A percentile compares a stretch with the other conserved stretches of the same genome.
Evolutionary conservation across 2,113 vertebrate genomes (phyloP).

Genomic region (Sceloporus undulatus): DNA sequence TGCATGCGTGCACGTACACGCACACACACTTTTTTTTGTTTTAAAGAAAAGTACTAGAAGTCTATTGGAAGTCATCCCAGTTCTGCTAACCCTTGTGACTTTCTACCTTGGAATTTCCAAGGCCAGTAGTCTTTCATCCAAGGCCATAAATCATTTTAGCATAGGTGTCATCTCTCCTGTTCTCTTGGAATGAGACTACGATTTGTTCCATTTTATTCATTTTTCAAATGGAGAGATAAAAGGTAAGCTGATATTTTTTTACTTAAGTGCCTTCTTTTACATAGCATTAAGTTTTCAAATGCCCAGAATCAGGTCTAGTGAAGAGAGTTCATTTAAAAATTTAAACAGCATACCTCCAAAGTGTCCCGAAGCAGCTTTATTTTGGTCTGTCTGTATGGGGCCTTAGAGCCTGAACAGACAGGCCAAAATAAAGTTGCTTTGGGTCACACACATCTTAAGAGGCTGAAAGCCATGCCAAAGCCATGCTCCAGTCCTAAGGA

Average conservation of each 20-base stretch:
- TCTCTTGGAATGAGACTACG: slow-evolving; percentile 14
- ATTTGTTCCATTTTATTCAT: slow-evolving; percentile 1
- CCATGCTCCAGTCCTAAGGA: no score
- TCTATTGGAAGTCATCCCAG: background rate
- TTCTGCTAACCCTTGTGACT: background rate
- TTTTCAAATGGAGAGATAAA: background rate
- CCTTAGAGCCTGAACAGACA: no score
- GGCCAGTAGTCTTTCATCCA: slow-evolving; percentile 10
- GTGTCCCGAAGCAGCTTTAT: no score
- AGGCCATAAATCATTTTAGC: slow-evolving; percentile 19
- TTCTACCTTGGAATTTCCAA: slow-evolving; percentile 11
- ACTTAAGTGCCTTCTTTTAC: background rate
- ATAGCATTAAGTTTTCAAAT: background rate
- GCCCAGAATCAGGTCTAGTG: background rate
- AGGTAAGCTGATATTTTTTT: background rate
- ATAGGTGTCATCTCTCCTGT: background rate
- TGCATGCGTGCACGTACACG: no score
- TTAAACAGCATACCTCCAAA: no score
- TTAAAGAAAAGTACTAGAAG: background rate
- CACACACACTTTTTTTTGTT: background rate
- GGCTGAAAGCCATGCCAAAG: no score
- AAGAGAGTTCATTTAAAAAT: no score
- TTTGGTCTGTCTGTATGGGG: no score
- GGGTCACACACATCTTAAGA: no score
- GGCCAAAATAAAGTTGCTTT: no score